These are phyloP conservation scores for Cephus rjabovi DNA, from an alignment of 2,888 invertebrate species.

Conservation along the genomic window DNA sequence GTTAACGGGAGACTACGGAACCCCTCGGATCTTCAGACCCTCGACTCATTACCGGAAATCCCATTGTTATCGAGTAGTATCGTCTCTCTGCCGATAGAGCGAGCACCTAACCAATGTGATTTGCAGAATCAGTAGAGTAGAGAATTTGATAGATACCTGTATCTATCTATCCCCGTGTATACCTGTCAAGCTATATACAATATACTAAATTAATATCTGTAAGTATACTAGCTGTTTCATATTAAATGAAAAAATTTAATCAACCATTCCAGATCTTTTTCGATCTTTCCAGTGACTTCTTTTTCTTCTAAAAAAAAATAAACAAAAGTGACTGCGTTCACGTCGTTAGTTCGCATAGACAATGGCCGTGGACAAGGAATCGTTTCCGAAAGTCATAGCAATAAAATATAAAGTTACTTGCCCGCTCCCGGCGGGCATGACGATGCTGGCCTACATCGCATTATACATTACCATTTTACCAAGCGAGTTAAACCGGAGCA, in stretches of 20 bases:
- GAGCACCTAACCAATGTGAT: background rate
- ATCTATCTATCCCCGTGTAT: background rate
- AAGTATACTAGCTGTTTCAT: background rate
- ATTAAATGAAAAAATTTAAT: background rate
- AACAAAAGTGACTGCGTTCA: background rate
- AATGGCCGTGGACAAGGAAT: conserved; percentile 30
- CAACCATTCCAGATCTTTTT: background rate
- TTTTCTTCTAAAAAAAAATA: background rate
- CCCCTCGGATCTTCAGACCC: background rate
- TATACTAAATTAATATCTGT: background rate
- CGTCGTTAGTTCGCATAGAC: conserved; percentile 9
- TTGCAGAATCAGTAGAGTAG: background rate
- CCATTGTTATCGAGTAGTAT: background rate
- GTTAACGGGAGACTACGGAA: background rate
- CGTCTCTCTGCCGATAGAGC: background rate
- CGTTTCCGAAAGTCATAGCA: conserved; percentile 35
- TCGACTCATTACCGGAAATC: background rate
- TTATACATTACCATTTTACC: conserved; percentile 31
- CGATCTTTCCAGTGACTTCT: background rate
- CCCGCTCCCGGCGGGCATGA: conserved; percentile 7
- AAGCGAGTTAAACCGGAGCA: conserved; percentile 29
- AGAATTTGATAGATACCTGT: background rate
- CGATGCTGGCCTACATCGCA: conserved; percentile 26
- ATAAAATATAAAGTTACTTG: conserved; percentile 33
- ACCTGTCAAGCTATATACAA: background rate